These are phyloP conservation scores for Girardinichthys multiradiatus DNA, from an alignment of 2,113 vertebrate species.

Conservation along the genomic window DNA sequence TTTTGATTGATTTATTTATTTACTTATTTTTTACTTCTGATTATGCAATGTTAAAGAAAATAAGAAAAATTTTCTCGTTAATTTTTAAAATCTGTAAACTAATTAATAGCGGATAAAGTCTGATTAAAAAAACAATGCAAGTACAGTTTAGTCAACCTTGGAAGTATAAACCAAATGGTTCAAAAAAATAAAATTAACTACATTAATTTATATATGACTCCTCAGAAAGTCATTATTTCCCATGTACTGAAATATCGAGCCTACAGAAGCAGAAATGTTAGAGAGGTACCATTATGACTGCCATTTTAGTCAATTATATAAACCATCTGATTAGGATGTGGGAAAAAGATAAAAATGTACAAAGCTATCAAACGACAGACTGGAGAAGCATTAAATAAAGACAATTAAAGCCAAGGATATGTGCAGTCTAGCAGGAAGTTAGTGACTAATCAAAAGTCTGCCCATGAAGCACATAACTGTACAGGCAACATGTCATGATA, in stretches of 20 bases:
- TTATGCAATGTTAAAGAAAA: not conserved
- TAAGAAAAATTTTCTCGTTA: not conserved
- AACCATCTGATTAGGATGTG: too few species aligned
- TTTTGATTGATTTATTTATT: too few species aligned
- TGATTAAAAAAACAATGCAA: not conserved
- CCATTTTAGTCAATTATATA: too few species aligned
- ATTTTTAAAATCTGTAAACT: not conserved
- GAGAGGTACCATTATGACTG: too few species aligned
- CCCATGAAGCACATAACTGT: not conserved
- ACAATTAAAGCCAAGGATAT: not conserved
- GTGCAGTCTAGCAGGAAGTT: not conserved
- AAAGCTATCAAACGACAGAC: not conserved
- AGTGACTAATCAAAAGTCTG: not conserved
- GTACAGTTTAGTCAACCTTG: not conserved
- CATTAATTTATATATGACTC: not conserved
- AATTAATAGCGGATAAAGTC: not conserved
- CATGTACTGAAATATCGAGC: not conserved
- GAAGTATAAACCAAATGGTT: not conserved
- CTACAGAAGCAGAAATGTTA: too few species aligned
- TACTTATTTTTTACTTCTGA: not conserved
- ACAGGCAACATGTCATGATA: not conserved
- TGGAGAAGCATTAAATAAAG: not conserved
- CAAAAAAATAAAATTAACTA: too few species aligned
- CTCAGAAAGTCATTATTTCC: not conserved
- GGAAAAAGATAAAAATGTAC: not conserved